Conservation (phyloP, 2,888 invertebrate genomes). For the Isotomurus palustris region DNA sequence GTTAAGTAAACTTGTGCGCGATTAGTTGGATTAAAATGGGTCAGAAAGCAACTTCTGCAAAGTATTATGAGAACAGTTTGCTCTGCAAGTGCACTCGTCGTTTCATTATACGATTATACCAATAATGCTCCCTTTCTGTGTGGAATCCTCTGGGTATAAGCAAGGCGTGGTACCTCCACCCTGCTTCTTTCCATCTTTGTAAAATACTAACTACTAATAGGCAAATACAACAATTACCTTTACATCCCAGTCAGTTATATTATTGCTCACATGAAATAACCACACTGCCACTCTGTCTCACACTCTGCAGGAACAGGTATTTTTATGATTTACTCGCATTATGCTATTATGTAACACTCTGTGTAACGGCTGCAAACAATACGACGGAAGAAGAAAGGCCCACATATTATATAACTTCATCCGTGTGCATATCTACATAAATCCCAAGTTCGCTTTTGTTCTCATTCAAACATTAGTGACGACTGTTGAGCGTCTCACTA, state of each 20-base stretch:
- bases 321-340: background rate
- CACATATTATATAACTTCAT: too few relatives aligned
- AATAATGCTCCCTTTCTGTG: conserved; percentile 19
- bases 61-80: conserved; percentile 1
- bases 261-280: background rate
- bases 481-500: too few relatives aligned
- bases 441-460: too few relatives aligned
- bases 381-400: conserved; percentile 4
- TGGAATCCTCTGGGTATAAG: conserved; percentile 27
- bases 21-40: conserved; percentile 43
- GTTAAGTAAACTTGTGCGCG: conserved; percentile 32
- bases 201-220: background rate
- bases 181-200: conserved; percentile 14
- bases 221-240: background rate
- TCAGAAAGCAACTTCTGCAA: conserved; percentile 27
- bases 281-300: background rate
- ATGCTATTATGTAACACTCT: too few relatives aligned
- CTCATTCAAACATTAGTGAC: too few relatives aligned
- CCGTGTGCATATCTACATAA: background rate
- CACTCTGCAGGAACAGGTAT: too few relatives aligned
- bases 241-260: too few relatives aligned
- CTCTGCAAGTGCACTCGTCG: conserved; percentile 16
- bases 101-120: too few relatives aligned
- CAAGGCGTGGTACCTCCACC: conserved; percentile 43
- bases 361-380: background rate